Evolutionary conservation across 2,113 vertebrate genomes (phyloP), one percentile per base, ranked within the genome.

Genomic region (Chionodraco myersi): DNA sequence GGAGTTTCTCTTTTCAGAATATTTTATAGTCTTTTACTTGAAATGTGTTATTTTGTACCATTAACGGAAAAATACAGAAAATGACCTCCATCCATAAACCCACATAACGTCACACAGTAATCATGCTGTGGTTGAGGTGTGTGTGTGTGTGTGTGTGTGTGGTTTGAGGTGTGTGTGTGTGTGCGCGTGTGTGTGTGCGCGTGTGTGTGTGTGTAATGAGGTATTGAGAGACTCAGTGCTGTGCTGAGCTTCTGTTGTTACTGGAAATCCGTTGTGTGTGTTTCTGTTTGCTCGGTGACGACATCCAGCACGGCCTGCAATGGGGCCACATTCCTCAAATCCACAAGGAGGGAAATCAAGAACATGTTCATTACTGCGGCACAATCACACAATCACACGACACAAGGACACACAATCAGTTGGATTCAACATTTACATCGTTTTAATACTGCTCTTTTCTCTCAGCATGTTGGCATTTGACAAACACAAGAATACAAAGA

Each of bases 381-480:
- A 36, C 48, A 5, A 72, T 54, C 30, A 65, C 58, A 30, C 69
- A 57, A 57, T 0, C 34, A 72, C 9, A 57, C 48, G 69, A 13
- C 16, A 53, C 48, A 49, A 8, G 59, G 73, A 81, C 5, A 76
- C 71, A 76, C 57, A 83, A 34, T n/a, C 18, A 76, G 7, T 23
- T 2, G 11, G 11, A 26, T 88, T 69, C 47, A 54, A 74, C 26
- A 70, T 75, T 63, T 61, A 5, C 47, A 9, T 68, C 47, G 79
- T 91, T 93, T 93, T 93, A 91, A 90, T 94, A 86, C 91, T 94
- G 80, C 84, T 88, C 63, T 82, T 69, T 88, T 79, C 30, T 79
- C 77, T 86, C 80, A 79, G 80, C 86, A 86, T 83, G 69, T 80
- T 61, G 48, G n/a, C n/a, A n/a, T n/a, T n/a, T n/a, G 53, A 86